Base-by-base conservation (phyloP, 2,888 invertebrate species). In the Subacronicta megacephala region DNA sequence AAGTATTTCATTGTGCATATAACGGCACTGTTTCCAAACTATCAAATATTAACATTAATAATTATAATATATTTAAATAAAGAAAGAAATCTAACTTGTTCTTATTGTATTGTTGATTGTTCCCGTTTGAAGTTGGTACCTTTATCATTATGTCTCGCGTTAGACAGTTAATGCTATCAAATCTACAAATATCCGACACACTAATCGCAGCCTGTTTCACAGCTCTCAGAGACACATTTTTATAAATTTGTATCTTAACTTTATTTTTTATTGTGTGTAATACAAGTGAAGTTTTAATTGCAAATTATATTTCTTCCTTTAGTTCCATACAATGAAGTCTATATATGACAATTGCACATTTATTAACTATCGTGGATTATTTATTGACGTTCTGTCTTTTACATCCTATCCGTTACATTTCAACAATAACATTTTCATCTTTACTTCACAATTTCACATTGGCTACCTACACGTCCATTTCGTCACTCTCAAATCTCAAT, bases 381-480 rank as follows among this genome's bases (percentile, higher is more conserved):
- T 80, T 84, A 85, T 81, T 80, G 85, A 87, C 86, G 79, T 76
- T 71, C 69, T 87, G 88, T 88, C 88, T 89, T 88, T 86, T 88
- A 84, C 71, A 78, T 80, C 77, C 80, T 88, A 84, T 82, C 77
- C 78, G 79, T 85, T 85, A 89, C 84, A 81, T 78, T 87, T 87
- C 88, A 92, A 93, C 92, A 91, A 90, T 88, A 93, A 92, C 91
- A 92, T 90, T 89, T 72, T 85, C 82, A 81, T 85, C 78, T 82
- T 86, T 83, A 82, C 80, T 87, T 87, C 90, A 92, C 88, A 90
- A 86, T 83, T 89, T 89, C 89, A 90, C 92, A 90, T 87, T 85
- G 81, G 84, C 90, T 92, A 90, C 82, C 89, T 91, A 90, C 81
- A 83, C 83, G 82, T 84, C 78, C 78, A 69, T 82, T 76, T 80